Evolutionary conservation across 2,113 vertebrate species (phyloP), one percentile per base, ranked within the genome.

Genomic region (Nerophis lumbriciformis): DNA sequence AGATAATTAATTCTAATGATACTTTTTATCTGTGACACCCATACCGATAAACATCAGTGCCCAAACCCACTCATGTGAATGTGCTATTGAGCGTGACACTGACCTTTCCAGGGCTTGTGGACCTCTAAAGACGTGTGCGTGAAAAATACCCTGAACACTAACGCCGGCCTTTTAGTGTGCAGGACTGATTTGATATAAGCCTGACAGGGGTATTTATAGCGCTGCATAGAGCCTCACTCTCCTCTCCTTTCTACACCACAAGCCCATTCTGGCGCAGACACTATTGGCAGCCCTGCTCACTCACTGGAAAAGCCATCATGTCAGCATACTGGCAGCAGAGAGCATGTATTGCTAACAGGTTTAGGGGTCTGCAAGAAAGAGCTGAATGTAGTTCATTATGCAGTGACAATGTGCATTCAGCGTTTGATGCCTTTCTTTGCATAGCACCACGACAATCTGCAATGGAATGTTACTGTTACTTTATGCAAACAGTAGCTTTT

Each of bases 261-360:
- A 83, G 79, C 75, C 73, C 63, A 71, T 80, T 87, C 75, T 83
- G 75, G 69, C 82, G 76, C 74, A 85, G 83, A 86, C 83, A 72
- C 75, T 87, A 83, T 82, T 89, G 87, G 83, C 88, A 88, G 82
- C 56, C 67, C 85, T 79, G 82, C 85, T 88, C 87, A 84, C 79
- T 88, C 81, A 87, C 84, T 87, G 82, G 84, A 90, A 89, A 89
- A 89, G 83, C 79, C 85, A 83, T 86, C 85, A 88, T 80, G 90
- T 90, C 90, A 90, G 89, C 89, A 89, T 80, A 83, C 83, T 83
- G 79, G 83, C 81, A 71, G 80, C 49, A 67, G 83, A 76, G 86
- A 86, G 80, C 84, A 85, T 84, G 83, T 80, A 75, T 77, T 81
- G 80, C 86, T 89, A 91, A 88, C 87, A 83, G 87, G 85, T 87